Conservation (phyloP, 2,113 vertebrate genomes). For the Nothocercus nigrocapillus region DNA sequence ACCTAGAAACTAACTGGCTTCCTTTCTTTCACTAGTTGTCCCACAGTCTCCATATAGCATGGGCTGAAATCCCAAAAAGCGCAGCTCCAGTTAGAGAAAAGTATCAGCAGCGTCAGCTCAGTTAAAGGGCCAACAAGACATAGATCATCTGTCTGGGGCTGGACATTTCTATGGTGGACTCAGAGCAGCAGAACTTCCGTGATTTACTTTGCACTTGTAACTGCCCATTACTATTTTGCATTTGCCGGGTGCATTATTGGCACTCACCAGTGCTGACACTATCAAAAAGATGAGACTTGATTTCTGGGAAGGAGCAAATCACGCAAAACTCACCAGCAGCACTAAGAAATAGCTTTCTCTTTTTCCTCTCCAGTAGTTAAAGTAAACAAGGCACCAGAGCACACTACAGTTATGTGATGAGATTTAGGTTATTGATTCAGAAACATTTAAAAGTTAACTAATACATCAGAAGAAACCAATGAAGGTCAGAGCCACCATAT, state of each 20-base stretch:
- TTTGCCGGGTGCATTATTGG: no score
- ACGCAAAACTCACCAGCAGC: not conserved
- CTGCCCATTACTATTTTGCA: not conserved
- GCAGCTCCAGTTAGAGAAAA: not conserved
- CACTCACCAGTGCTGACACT: not conserved
- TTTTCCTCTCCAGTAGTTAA: not conserved
- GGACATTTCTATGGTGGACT: rapidly evolving
- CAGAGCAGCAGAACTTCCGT: not conserved
- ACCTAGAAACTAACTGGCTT: not conserved
- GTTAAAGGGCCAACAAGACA: not conserved
- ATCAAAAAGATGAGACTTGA: not conserved
- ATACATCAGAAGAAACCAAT: slow-evolving; percentile 10
- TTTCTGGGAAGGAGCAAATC: not conserved
- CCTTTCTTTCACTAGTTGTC: not conserved
- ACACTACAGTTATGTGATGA: not conserved
- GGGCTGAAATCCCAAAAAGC: not conserved
- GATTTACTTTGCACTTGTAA: not conserved
- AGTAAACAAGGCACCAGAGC: not conserved
- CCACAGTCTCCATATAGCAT: not conserved
- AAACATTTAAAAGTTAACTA: not conserved
- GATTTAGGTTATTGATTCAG: not conserved
- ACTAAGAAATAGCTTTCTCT: not conserved
- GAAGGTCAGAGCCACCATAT: not conserved
- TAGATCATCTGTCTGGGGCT: not conserved
- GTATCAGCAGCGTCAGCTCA: rapidly evolving